These are phyloP conservation scores for Nannoperca australis DNA, from an alignment of 2,797 vertebrate species.

Conservation along the genomic window DNA sequence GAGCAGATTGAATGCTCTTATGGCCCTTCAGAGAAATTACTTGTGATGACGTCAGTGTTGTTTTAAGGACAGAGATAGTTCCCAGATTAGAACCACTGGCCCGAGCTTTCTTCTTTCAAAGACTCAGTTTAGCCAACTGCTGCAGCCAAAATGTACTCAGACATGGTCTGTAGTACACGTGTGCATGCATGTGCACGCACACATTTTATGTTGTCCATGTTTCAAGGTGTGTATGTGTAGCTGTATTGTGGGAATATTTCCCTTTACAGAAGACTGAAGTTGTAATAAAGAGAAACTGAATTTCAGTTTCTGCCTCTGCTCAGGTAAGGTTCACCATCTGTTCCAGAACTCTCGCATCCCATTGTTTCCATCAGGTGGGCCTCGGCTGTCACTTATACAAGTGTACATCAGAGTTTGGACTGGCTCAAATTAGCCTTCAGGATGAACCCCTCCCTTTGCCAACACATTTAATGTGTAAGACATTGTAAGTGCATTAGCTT, in stretches of 20 bases:
- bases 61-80: slow-evolving; percentile 33
- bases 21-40: slow-evolving; percentile 17
- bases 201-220: background rate
- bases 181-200: slow-evolving; percentile 7
- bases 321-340: background rate
- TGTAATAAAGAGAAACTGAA: background rate
- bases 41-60: background rate
- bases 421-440: slow-evolving; percentile 65
- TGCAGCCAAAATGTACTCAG: slow-evolving; percentile 23
- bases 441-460: slow-evolving; percentile 54
- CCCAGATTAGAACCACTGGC: slow-evolving; percentile 38
- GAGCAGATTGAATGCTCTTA: slow-evolving; percentile 4
- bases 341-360: background rate
- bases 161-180: slow-evolving; percentile 6
- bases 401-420: slow-evolving; percentile 44
- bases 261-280: background rate
- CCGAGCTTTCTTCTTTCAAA: slow-evolving; percentile 22
- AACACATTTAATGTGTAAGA: slow-evolving; percentile 71
- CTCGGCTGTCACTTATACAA: slow-evolving; percentile 44
- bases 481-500: slow-evolving; percentile 88
- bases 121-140: slow-evolving; percentile 11
- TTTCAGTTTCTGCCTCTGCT: background rate
- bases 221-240: background rate
- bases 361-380: background rate
- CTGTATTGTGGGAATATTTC: background rate